These are phyloP conservation scores for Pimephales promelas DNA, from an alignment of 2,113 vertebrate species.

Conservation along the genomic window DNA sequence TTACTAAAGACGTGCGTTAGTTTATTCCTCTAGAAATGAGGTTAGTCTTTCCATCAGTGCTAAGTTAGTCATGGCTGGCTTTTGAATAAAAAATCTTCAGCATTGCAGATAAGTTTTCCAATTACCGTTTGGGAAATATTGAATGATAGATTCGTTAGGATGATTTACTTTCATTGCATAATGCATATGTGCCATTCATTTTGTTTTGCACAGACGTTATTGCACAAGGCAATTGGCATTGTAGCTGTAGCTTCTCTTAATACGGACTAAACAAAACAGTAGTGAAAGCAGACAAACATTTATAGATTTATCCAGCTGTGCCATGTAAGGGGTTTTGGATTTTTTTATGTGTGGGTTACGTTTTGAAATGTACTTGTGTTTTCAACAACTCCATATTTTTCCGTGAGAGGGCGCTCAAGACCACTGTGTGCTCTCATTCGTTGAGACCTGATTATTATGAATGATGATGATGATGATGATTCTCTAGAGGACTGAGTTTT, in stretches of 20 bases:
- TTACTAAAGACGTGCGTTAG: neutral
- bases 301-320: neutral
- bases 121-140: neutral
- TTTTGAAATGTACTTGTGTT: neutral
- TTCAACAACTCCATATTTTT: neutral
- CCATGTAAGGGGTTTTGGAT: neutral
- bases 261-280: neutral
- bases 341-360: neutral
- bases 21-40: neutral
- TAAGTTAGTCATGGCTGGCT: neutral
- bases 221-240: neutral
- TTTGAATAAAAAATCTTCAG: neutral
- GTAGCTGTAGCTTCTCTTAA: neutral
- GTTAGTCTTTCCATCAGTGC: neutral
- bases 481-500: neutral
- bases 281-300: neutral
- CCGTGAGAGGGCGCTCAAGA: conserved; percentile 47
- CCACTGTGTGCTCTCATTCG: neutral
- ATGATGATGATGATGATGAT: too few relatives aligned
- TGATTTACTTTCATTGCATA: neutral
- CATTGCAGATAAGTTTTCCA: neutral
- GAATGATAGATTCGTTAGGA: neutral
- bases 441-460: neutral
- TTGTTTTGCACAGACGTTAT: neutral
- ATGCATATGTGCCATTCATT: neutral